phyloP scores from a whole-genome alignment of 2,113 vertebrate genomes.

The Ivindomyrus marchei region DNA sequence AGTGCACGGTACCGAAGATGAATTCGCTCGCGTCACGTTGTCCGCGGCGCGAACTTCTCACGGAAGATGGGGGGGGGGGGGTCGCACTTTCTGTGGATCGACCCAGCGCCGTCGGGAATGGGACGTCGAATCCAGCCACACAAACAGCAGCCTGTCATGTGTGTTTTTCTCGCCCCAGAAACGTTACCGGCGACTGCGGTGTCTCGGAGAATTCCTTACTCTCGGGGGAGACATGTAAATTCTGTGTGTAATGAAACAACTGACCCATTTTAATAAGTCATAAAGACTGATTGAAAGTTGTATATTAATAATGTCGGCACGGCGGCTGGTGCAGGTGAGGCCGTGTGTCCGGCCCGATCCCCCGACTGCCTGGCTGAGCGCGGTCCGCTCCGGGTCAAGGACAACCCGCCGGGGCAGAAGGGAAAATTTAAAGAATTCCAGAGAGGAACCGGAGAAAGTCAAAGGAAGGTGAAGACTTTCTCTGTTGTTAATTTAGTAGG shows the following conservation, averaged over 20 bases:
- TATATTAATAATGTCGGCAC: not conserved
- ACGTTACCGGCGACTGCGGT: not conserved
- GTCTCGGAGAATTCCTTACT: not conserved
- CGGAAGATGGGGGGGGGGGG: not conserved
- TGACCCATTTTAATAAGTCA: conserved; percentile 16
- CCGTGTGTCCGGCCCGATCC: not conserved
- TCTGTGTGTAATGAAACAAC: conserved; percentile 15
- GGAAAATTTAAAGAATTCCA: conserved; percentile 8
- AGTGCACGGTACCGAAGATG: conserved; percentile 16
- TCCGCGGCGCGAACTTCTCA: not conserved
- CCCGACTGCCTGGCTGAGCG: conserved; percentile 9
- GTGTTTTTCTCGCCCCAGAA: conserved; percentile 3
- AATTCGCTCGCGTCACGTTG: not conserved
- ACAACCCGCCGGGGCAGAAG: not conserved
- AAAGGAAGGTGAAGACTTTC: conserved; percentile 9
- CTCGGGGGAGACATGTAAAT: not conserved
- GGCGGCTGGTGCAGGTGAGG: not conserved
- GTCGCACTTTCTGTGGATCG: not conserved
- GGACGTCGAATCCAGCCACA: not conserved
- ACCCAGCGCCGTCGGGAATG: not conserved
- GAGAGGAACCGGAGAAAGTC: not conserved
- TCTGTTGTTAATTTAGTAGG: not conserved
- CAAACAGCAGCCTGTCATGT: not conserved
- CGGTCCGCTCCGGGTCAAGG: conserved; percentile 13
- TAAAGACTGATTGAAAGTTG: conserved; percentile 16